Evolutionary conservation across 1,140 invertebrate species (phyloP).

Genomic region (Coptotermes formosanus): DNA sequence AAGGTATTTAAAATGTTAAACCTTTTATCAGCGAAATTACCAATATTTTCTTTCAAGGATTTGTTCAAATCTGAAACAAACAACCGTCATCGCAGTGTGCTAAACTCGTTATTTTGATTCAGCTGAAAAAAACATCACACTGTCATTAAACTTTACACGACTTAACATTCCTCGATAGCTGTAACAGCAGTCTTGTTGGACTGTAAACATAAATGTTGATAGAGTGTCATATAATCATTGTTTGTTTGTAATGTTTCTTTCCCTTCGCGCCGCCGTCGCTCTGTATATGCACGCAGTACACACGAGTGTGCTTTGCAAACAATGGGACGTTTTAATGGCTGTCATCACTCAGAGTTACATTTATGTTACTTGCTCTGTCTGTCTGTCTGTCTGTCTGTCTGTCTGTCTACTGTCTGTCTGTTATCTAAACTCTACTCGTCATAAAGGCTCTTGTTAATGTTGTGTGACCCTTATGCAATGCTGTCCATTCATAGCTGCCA

Average conservation of each 20-base stretch:
- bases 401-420: not conserved
- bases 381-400: not conserved
- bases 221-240: not conserved
- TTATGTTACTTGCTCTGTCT: not conserved
- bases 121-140: not conserved
- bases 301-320: not conserved
- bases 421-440: constrained; percentile 1
- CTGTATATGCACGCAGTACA: not conserved
- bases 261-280: not conserved
- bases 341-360: not conserved
- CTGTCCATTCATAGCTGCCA: not conserved
- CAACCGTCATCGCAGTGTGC: no score
- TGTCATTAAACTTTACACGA: not conserved
- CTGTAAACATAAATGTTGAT: not conserved
- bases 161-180: not conserved
- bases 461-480: not conserved
- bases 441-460: constrained; percentile 9
- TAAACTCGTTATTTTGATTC: no score
- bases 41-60: no score
- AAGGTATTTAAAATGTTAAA: no score
- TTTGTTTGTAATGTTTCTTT: not conserved
- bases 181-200: not conserved
- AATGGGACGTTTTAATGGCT: constrained; percentile 16
- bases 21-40: no score
- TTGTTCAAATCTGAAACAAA: no score